phyloP scores from a whole-genome alignment of 2,888 invertebrate genomes.

The Amphipoea oculea region DNA sequence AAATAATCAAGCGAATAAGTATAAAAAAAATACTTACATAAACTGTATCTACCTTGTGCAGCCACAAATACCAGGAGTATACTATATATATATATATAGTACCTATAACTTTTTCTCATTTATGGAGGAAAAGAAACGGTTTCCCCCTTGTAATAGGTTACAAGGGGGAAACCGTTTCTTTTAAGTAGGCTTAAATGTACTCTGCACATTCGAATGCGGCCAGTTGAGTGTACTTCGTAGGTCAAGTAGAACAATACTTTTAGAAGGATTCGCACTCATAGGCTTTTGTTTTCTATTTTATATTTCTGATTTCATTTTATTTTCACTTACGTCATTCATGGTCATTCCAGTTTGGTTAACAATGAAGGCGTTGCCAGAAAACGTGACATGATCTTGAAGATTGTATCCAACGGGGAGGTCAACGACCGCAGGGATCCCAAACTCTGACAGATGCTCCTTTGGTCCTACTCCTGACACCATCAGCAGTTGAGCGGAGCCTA shows the following conservation, averaged over 20 bases:
- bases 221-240: slow-evolving; percentile 27
- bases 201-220: slow-evolving; percentile 22
- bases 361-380: slow-evolving; percentile 93
- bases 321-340: slow-evolving; percentile 90
- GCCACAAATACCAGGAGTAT: not conserved
- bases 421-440: slow-evolving; percentile 91
- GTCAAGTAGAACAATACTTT: slow-evolving; percentile 45
- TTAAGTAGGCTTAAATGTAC: slow-evolving; percentile 31
- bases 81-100: no score
- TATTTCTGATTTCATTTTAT: not conserved
- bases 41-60: not conserved
- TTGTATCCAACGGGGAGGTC: slow-evolving; percentile 95
- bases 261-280: slow-evolving; percentile 3
- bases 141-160: slow-evolving; percentile 8
- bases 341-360: slow-evolving; percentile 92
- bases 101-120: not conserved
- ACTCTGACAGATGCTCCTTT: slow-evolving; percentile 89
- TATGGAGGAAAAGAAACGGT: slow-evolving; percentile 8
- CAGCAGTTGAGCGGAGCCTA: slow-evolving; percentile 96
- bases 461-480: slow-evolving; percentile 96
- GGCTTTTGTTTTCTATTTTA: slow-evolving; percentile 19
- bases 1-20: not conserved
- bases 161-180: no score
- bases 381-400: slow-evolving; percentile 95
- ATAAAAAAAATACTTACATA: not conserved